Base-by-base conservation (phyloP, 2,113 vertebrate species). In the Crotalus horridus region DNA sequence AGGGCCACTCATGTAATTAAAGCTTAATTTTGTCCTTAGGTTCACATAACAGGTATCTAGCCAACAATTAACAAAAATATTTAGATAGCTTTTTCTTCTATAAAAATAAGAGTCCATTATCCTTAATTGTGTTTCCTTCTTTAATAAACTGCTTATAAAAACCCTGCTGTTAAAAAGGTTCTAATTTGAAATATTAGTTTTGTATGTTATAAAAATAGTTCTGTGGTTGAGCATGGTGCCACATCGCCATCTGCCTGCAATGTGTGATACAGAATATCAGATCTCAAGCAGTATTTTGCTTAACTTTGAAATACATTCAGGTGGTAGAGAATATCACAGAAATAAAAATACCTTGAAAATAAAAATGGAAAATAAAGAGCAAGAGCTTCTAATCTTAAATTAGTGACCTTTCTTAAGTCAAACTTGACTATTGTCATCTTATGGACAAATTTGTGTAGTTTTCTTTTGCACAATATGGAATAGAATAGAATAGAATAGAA, bases 201-300 rank as follows among this genome's bases (percentile, higher is more conserved):
- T 0, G 54, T 93, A 9, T 1, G 0, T 0, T n/a, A 20, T 0
- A 0, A 13, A 3, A 54, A 74, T n/a, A 17, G 0, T 13, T 56
- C 12, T 56, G 51, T 3, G 33, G 20, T 55, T 2, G 0, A 26
- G 3, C 15, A 0, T 0, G 56, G 0, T 21, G 3, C 87, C 1
- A 0, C 87, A 96, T 91, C 93, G 96, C 95, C 95, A 95, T 56
- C 96, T 94, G 90, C 7, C 93, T 53, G 64, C 55, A 85, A 3
- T 54, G 0, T 0, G 3, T 46, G 51, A 23, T 21, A 54, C 29
- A 0, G 26, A 0, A 1, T 13, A 7, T 1, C 20, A 88, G 29
- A 13, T 89, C 33, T 23, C 6, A 86, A 46, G 53, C 20, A 74
- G 69, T 21, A 64, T 87, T 87, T 12, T 87, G 23, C 55, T 10